Evolutionary conservation across 1,140 invertebrate species (phyloP), one percentile per base, ranked within the genome.

Genomic region (Eciton burchellii): DNA sequence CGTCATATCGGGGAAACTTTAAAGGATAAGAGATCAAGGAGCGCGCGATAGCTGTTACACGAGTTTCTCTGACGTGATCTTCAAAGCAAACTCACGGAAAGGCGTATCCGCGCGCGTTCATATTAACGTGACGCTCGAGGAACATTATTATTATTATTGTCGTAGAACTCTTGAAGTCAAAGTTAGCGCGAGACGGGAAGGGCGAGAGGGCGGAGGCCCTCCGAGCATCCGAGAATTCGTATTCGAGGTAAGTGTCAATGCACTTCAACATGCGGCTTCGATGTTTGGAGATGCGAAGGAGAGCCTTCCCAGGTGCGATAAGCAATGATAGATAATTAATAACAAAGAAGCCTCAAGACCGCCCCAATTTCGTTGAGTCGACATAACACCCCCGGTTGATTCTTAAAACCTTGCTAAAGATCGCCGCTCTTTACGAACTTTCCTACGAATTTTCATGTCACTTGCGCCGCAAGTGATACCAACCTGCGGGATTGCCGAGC

Each of bases 51-150:
- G 26, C 3, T 4, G 11, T 41, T 35, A 26, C 26, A 52, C 29
- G 47, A 47, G 29, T 29, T 11, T 73, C 16, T 21, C 41, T 74
- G 21, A 26, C 29, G 45, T 11, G 47, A 49, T 49, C 26, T 63
- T 0, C n/a, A 9, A 62, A 62, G 24, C 0, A 9, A 76, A 76
- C 63, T 76, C 63, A 47, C 49, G 26, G n/a, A 3, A 65, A 45
- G 19, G 12, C 11, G n/a, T 45, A 16, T 45, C 19, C 6, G 21
- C n/a, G 45, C 29, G 29, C 19, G 19, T 76, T 52, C 35, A 74
- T 62, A 76, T 62, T 74, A 74, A 52, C 35, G 14, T 12, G 24
- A 43, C 59, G 43, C 43, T 73, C 57, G 41, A 43, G 35, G 52
- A 19, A 26, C 26, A 41, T 29, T 49, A 49, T 65, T 19, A 41